Percentiles rank a stretch among this genome's conserved stretches.
These are phyloP conservation scores for Wasmannia auropunctata DNA, from an alignment of 1,140 invertebrate species.

Conservation along the genomic window DNA sequence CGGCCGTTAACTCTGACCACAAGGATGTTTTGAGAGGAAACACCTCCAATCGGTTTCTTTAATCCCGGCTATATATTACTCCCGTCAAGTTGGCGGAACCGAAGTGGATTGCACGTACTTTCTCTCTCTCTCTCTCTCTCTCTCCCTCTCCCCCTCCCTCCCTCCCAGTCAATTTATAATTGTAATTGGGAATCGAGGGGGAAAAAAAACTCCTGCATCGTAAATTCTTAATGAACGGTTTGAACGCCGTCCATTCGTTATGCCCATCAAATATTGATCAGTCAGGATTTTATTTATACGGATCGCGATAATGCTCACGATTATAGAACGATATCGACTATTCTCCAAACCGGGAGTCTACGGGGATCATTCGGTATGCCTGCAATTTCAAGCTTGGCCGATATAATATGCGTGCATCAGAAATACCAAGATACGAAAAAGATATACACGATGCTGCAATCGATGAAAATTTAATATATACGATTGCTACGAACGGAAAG, in stretches of 20 bases:
- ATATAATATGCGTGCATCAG: constrained; percentile 28
- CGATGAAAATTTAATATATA: constrained; percentile 49
- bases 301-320: constrained; percentile 13
- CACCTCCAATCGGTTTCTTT: constrained; percentile 54
- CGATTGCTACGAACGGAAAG: constrained; percentile 1
- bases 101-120: constrained; percentile 26
- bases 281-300: constrained; percentile 33
- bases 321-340: neutral
- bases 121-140: too few relatives aligned
- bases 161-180: constrained; percentile 64
- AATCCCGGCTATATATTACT: constrained; percentile 38
- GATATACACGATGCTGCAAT: neutral
- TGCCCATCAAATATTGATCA: constrained; percentile 32
- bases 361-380: constrained; percentile 2
- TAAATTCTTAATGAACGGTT: constrained; percentile 34
- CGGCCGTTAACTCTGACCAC: neutral
- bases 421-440: neutral
- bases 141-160: too few relatives aligned
- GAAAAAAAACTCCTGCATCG: constrained; percentile 33
- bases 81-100: neutral
- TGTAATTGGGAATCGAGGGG: constrained; percentile 27
- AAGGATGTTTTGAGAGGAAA: constrained; percentile 49
- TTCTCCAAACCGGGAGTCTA: constrained; percentile 20
- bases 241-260: constrained; percentile 30
- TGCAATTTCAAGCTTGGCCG: neutral